These are phyloP conservation scores for Oreochromis niloticus DNA, from an alignment of 2,113 vertebrate species.

Conservation along the genomic window DNA sequence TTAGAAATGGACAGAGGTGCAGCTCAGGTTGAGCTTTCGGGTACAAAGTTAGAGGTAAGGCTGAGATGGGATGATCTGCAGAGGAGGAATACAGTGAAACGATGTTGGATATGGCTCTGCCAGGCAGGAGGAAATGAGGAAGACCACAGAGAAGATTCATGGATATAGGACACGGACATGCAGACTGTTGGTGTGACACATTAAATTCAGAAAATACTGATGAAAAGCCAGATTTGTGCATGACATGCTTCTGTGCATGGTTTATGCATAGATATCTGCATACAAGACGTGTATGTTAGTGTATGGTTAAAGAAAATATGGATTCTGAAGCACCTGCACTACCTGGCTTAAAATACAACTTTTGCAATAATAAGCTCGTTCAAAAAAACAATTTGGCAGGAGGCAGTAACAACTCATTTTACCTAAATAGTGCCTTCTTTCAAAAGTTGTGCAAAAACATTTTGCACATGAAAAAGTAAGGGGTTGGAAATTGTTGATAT, in stretches of 20 bases:
- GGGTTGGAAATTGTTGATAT: not conserved
- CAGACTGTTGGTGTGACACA: not conserved
- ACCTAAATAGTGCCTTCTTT: not conserved
- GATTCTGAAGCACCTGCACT: not conserved
- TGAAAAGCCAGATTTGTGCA: not conserved
- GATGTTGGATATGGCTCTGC: not conserved
- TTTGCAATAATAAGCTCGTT: not conserved
- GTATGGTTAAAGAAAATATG: not conserved
- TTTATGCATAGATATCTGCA: not conserved
- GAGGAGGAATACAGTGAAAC: not conserved
- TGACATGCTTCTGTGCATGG: not conserved
- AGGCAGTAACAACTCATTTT: not conserved
- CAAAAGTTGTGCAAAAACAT: not conserved
- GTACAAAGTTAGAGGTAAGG: not conserved
- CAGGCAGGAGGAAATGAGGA: not conserved
- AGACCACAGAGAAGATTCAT: not conserved
- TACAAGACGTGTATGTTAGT: not conserved
- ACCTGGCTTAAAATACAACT: not conserved
- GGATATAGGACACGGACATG: not conserved
- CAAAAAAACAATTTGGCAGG: not conserved
- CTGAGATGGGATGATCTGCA: not conserved
- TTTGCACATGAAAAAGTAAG: not conserved
- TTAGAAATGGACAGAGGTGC: no score
- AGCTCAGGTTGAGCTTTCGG: no score
- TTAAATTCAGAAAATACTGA: not conserved